These are phyloP conservation scores for Chorisops tibialis DNA, from an alignment of 2,888 invertebrate genomes.

Conservation along the genomic window DNA sequence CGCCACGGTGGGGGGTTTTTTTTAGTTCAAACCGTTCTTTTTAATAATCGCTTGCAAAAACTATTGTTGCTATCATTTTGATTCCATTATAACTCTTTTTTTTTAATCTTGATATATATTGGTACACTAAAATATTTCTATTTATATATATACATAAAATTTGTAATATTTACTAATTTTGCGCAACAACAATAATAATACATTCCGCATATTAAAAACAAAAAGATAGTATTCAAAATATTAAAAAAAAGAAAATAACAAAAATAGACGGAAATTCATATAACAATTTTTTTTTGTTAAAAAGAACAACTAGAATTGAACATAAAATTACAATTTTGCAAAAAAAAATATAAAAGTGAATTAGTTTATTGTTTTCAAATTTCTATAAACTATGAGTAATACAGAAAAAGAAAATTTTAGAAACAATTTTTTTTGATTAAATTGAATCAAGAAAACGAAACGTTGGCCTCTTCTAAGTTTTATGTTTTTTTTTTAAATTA, in stretches of 20 bases:
- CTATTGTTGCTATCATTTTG: constrained; percentile 37
- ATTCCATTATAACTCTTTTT: constrained; percentile 9
- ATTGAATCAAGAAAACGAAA: constrained; percentile 32
- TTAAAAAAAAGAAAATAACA: too few species aligned
- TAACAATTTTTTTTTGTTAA: too few species aligned
- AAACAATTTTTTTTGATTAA: background rate
- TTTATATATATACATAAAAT: constrained; percentile 32
- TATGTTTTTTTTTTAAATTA: constrained; percentile 25
- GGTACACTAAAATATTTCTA: constrained; percentile 30
- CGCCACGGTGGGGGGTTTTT: constrained; percentile 23
- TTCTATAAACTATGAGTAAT: too few species aligned
- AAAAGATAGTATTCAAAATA: too few species aligned
- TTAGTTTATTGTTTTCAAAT: constrained; percentile 11
- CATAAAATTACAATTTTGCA: constrained; percentile 14
- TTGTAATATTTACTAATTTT: constrained; percentile 26
- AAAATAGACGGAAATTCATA: too few species aligned
- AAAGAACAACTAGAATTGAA: too few species aligned
- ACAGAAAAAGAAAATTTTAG: background rate
- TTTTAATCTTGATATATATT: constrained; percentile 26
- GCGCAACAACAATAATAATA: constrained; percentile 11
- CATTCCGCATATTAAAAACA: background rate
- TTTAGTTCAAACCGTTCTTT: background rate
- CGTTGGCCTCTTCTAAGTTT: constrained; percentile 37
- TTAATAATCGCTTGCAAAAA: constrained; percentile 33
- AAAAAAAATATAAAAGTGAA: constrained; percentile 17